Evolutionary conservation across 2,888 invertebrate genomes (phyloP).

Genomic region (Epinotia demarniana): DNA sequence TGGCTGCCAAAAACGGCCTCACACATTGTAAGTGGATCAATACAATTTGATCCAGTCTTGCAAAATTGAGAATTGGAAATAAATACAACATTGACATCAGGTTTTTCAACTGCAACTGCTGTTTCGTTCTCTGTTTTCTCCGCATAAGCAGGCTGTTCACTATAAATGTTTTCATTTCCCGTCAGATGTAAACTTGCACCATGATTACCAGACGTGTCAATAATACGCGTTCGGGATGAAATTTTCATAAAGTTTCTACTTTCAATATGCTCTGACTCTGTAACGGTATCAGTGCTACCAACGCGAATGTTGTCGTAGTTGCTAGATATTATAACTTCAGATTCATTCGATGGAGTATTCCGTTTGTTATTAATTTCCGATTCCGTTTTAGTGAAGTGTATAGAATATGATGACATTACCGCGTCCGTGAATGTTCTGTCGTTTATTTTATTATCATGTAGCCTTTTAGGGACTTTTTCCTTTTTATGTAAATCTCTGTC

Average conservation of each 20-base stretch:
- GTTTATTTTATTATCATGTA: slow-evolving; percentile 17
- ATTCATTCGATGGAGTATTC: background rate
- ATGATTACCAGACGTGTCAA: background rate
- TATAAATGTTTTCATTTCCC: slow-evolving; percentile 14
- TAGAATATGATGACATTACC: slow-evolving; percentile 53
- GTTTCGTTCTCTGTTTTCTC: background rate
- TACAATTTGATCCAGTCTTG: slow-evolving; percentile 16
- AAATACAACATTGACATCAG: slow-evolving; percentile 51
- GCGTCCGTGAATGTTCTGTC: slow-evolving; percentile 36
- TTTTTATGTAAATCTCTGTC: background rate
- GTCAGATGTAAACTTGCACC: background rate
- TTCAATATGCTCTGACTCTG: background rate
- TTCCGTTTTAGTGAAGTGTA: slow-evolving; percentile 54
- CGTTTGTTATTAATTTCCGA: slow-evolving; percentile 19
- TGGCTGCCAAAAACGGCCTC: slow-evolving; percentile 53
- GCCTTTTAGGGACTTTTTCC: slow-evolving; percentile 36
- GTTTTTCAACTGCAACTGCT: slow-evolving; percentile 13
- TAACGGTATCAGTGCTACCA: slow-evolving; percentile 42
- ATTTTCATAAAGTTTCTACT: background rate
- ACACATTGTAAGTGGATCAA: slow-evolving; percentile 60
- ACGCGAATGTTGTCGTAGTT: slow-evolving; percentile 15
- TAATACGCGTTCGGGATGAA: background rate
- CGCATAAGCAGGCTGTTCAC: slow-evolving; percentile 1
- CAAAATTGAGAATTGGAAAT: slow-evolving; percentile 51
- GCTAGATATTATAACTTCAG: background rate